A percentile compares a stretch with the other conserved stretches of the same genome.
phyloP scores from a whole-genome alignment of 2,797 vertebrate genomes.

The Mus spretus region DNA sequence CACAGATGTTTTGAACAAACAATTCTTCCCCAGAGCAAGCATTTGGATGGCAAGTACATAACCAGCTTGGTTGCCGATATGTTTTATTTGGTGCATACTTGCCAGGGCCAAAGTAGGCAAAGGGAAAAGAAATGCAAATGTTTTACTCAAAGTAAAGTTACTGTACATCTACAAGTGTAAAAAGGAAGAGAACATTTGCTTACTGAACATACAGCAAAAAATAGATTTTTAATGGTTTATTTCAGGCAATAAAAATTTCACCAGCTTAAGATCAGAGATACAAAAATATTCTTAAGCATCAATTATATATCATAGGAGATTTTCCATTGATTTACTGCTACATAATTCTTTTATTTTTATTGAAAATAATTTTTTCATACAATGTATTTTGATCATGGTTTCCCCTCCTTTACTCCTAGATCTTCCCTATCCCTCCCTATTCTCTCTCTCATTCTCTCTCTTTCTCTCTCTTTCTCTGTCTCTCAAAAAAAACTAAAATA shows the following conservation, averaged over 20 bases:
- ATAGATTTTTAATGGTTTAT: constrained; percentile 62
- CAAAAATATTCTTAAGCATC: constrained; percentile 63
- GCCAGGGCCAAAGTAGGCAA: constrained; percentile 67
- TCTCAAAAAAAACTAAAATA: neutral
- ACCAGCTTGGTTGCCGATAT: constrained; percentile 78
- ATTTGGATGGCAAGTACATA: constrained; percentile 72
- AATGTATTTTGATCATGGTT: neutral
- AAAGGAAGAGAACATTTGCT: constrained; percentile 70
- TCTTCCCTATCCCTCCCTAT: neutral
- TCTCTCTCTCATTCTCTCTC: neutral
- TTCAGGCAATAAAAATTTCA: constrained; percentile 69
- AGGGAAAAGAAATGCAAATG: constrained; percentile 78
- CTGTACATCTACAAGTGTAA: constrained; percentile 64
- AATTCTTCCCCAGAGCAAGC: constrained; percentile 72
- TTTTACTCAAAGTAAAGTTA: constrained; percentile 76
- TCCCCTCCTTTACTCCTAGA: neutral
- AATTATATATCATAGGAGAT: constrained; percentile 61
- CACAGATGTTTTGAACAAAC: constrained; percentile 77
- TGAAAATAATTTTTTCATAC: neutral
- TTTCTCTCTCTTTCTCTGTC: neutral
- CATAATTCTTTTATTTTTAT: constrained; percentile 57
- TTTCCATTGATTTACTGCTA: neutral
- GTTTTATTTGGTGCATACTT: constrained; percentile 74
- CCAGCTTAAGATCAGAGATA: constrained; percentile 48
- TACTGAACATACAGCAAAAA: constrained; percentile 55